These are phyloP conservation scores for Typhlomys cinereus DNA, from an alignment of 2,113 vertebrate species.

Conservation along the genomic window DNA sequence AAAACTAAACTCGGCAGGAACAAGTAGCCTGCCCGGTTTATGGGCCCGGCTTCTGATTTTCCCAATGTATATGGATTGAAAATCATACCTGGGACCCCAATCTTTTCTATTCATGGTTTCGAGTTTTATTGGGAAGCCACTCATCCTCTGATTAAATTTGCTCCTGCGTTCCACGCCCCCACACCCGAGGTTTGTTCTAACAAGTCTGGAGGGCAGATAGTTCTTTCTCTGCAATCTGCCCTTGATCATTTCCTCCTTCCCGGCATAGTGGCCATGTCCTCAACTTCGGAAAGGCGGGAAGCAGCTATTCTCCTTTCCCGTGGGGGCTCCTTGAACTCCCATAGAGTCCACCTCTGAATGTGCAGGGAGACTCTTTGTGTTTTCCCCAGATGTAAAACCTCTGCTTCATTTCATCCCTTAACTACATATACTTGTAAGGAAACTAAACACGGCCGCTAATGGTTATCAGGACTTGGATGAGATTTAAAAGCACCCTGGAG, in stretches of 20 bases:
- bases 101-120: slow-evolving; percentile 24
- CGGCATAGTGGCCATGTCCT: not conserved
- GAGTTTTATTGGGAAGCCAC: not conserved
- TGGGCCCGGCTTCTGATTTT: not conserved
- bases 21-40: not conserved
- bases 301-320: not conserved
- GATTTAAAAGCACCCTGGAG: not conserved
- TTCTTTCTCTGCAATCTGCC: not conserved
- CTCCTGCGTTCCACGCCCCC: slow-evolving; percentile 33
- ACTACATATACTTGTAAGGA: not conserved
- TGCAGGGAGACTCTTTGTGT: not conserved
- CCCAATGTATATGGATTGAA: not conserved
- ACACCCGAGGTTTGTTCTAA: slow-evolving; percentile 32
- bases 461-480: not conserved
- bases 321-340: not conserved
- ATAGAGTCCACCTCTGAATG: not conserved
- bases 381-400: not conserved
- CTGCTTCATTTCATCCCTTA: not conserved
- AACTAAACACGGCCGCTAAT: not conserved
- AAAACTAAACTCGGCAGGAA: not conserved
- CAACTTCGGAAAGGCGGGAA: not conserved
- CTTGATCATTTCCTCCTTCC: slow-evolving; percentile 10
- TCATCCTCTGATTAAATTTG: slow-evolving; percentile 41
- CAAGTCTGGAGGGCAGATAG: not conserved
- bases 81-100: not conserved